phyloP scores from a whole-genome alignment of 2,888 invertebrate species.

The Leptinotarsa haldemani region DNA sequence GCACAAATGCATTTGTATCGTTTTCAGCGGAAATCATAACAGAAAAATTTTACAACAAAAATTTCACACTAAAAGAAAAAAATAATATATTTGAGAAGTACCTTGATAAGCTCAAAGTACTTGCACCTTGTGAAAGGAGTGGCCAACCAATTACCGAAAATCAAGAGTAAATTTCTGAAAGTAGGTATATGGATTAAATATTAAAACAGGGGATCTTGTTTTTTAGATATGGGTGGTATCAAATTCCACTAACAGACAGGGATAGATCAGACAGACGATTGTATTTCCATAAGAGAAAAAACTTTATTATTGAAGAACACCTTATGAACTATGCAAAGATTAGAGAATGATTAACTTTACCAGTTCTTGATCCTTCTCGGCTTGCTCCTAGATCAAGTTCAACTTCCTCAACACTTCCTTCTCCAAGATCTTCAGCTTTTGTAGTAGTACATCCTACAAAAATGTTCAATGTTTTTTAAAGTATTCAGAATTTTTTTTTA shows the following conservation, averaged over 20 bases:
- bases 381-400: conserved; percentile 86
- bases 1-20: not conserved
- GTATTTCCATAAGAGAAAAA: conserved; percentile 66
- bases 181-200: conserved; percentile 10
- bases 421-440: conserved; percentile 64
- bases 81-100: conserved; percentile 53
- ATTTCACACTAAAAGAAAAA: conserved; percentile 44
- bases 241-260: conserved; percentile 54
- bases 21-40: conserved; percentile 58
- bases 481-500: conserved; percentile 2
- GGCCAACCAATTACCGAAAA: conserved; percentile 61
- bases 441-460: conserved; percentile 64
- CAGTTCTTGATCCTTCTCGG: conserved; percentile 90
- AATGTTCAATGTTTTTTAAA: conserved; percentile 15
- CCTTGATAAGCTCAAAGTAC: conserved; percentile 55
- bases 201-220: conserved; percentile 5
- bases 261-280: conserved; percentile 59
- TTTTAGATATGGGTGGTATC: conserved; percentile 66
- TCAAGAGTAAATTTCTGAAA: conserved; percentile 56
- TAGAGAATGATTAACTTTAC: conserved; percentile 65
- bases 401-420: conserved; percentile 72
- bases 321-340: conserved; percentile 61
- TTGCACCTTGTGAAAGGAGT: conserved; percentile 59
- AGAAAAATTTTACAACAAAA: conserved; percentile 59
- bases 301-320: conserved; percentile 60